Conservation (phyloP, 2,888 invertebrate genomes). For the Lysandra coridon region DNA sequence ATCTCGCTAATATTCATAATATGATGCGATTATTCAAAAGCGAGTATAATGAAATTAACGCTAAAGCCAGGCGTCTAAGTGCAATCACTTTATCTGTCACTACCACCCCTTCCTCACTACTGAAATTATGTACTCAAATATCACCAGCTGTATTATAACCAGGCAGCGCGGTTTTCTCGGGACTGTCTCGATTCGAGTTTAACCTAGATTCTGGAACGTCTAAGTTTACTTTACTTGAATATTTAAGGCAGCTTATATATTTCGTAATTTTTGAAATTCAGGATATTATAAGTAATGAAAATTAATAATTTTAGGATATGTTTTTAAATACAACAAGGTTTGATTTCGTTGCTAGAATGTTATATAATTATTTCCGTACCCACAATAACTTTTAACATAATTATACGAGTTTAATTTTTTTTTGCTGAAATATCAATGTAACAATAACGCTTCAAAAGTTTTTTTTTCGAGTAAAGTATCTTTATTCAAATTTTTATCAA, state of each 20-base stretch:
- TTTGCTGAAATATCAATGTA: too few relatives aligned
- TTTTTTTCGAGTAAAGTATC: too few relatives aligned
- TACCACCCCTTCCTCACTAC: conserved; percentile 5
- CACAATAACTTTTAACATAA: too few relatives aligned
- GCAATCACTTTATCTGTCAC: conserved; percentile 30
- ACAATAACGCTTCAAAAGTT: too few relatives aligned
- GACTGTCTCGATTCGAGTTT: not conserved
- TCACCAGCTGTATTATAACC: not conserved
- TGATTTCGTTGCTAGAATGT: too few relatives aligned
- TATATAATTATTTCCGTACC: too few relatives aligned
- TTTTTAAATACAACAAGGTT: too few relatives aligned
- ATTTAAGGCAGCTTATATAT: not conserved
- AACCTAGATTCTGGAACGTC: not conserved
- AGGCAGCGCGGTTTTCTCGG: not conserved
- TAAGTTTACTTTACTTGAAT: not conserved
- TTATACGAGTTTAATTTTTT: too few relatives aligned
- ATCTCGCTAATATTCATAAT: conserved; percentile 8
- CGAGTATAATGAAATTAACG: conserved; percentile 10
- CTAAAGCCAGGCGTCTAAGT: conserved; percentile 7
- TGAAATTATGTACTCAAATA: conserved; percentile 24
- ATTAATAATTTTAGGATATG: too few relatives aligned
- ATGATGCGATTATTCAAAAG: not conserved
- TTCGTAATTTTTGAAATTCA: too few relatives aligned
- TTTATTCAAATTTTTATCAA: too few relatives aligned
- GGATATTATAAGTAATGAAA: too few relatives aligned